Evolutionary conservation across 2,888 invertebrate genomes (phyloP).

Genomic region (Leptopilina drosophilae): DNA sequence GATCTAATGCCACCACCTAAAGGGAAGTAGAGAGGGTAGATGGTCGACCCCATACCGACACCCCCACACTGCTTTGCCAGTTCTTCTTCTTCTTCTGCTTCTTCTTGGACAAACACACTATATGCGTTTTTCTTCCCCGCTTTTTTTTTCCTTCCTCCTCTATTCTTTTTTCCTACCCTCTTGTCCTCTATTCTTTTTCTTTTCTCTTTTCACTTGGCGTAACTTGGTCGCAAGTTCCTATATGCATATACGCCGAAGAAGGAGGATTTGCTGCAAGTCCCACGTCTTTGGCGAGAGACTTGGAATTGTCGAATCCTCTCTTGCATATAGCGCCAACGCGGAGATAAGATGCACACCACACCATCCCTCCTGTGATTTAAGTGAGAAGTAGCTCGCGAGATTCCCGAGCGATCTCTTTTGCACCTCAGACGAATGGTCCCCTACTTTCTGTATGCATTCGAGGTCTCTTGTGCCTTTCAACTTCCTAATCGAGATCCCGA

Average conservation of each 20-base stretch:
- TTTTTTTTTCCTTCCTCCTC: slow-evolving; percentile 25
- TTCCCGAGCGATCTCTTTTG: slow-evolving; percentile 57
- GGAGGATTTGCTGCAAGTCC: slow-evolving; percentile 52
- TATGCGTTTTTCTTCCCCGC: slow-evolving; percentile 47
- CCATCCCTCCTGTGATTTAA: slow-evolving; percentile 58
- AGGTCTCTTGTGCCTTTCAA: slow-evolving; percentile 44
- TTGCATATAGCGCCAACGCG: slow-evolving; percentile 56
- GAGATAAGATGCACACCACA: slow-evolving; percentile 57
- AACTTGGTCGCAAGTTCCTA: slow-evolving; percentile 34
- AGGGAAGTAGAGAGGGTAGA: slow-evolving; percentile 50
- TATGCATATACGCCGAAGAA: slow-evolving; percentile 20
- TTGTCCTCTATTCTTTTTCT: slow-evolving; percentile 38
- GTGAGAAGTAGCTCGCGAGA: slow-evolving; percentile 58
- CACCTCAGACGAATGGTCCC: slow-evolving; percentile 50
- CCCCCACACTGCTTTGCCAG: slow-evolving; percentile 59
- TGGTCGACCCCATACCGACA: slow-evolving; percentile 53
- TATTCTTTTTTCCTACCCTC: slow-evolving; percentile 36
- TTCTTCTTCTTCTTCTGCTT: slow-evolving; percentile 45
- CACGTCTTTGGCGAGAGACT: slow-evolving; percentile 46
- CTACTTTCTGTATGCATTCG: slow-evolving; percentile 50
- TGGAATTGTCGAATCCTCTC: slow-evolving; percentile 58
- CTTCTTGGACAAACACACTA: slow-evolving; percentile 66
- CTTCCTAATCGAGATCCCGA: slow-evolving; percentile 33
- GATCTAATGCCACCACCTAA: slow-evolving; percentile 58
- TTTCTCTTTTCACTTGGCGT: slow-evolving; percentile 41